These are phyloP conservation scores for Yponomeuta malinellus DNA, from an alignment of 2,888 invertebrate genomes.

Conservation along the genomic window DNA sequence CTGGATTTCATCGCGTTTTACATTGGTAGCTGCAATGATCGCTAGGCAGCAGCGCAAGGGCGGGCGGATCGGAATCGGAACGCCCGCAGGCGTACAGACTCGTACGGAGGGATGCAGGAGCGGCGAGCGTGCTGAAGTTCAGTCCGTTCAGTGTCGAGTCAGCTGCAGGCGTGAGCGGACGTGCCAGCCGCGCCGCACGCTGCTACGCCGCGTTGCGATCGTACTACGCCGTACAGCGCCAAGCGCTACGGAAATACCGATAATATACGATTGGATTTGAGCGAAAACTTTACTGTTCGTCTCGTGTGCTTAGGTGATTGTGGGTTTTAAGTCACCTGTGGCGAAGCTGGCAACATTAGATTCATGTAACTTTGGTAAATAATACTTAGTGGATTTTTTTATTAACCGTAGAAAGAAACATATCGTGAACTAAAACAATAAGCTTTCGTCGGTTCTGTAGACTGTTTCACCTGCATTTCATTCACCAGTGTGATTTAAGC, in stretches of 20 bases:
- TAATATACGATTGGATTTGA: neutral
- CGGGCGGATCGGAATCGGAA: too few relatives aligned
- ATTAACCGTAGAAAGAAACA: too few relatives aligned
- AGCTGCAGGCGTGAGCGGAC: constrained; percentile 34
- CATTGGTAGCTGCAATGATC: too few relatives aligned
- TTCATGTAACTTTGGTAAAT: neutral
- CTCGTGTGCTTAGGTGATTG: neutral
- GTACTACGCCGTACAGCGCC: constrained; percentile 11
- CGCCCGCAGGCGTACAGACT: too few relatives aligned
- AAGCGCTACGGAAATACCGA: constrained; percentile 6
- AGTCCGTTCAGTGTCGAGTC: constrained; percentile 52
- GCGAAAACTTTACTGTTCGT: neutral
- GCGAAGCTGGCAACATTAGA: constrained; percentile 7
- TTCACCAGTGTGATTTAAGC: too few relatives aligned
- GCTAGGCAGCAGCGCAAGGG: too few relatives aligned
- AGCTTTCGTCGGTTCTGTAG: too few relatives aligned
- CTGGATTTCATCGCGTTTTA: too few relatives aligned
- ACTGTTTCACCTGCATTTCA: too few relatives aligned
- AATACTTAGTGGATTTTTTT: too few relatives aligned
- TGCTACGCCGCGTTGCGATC: constrained; percentile 19
- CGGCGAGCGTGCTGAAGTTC: constrained; percentile 32
- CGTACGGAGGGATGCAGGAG: constrained; percentile 10
- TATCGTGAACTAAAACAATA: too few relatives aligned
- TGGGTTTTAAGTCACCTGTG: neutral
- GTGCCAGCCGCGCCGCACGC: constrained; percentile 36